A percentile compares a stretch with the other conserved stretches of the same genome.
phyloP scores from a whole-genome alignment of 2,888 invertebrate genomes.

The Caenorhabditis macrosperma region DNA sequence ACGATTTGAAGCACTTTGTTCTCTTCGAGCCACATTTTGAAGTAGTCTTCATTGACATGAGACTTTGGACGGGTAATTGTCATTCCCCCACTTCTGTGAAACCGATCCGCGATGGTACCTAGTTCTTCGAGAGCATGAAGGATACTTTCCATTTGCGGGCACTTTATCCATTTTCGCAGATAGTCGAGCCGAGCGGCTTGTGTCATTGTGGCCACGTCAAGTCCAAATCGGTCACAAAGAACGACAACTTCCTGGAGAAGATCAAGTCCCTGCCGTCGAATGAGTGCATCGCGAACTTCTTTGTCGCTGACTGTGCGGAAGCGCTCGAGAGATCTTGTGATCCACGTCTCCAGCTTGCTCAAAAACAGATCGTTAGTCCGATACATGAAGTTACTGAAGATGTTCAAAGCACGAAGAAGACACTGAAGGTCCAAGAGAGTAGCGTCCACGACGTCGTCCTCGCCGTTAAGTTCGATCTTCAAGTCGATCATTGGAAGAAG shows the following conservation, averaged over 20 bases:
- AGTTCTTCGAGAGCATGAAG: conserved; percentile 55
- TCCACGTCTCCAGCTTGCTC: conserved; percentile 30
- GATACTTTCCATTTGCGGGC: conserved; percentile 58
- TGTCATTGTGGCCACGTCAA: conserved; percentile 33
- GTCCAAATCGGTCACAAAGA: conserved; percentile 45
- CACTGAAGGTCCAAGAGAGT: conserved; percentile 39
- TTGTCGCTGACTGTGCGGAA: conserved; percentile 45
- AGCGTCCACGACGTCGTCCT: conserved; percentile 24
- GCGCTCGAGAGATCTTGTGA: conserved; percentile 29
- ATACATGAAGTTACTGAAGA: conserved; percentile 26
- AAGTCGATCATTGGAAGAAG: conserved; percentile 32
- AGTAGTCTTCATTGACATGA: conserved; percentile 45
- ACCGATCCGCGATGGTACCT: conserved; percentile 44
- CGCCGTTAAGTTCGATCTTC: conserved; percentile 9
- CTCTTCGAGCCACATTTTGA: conserved; percentile 56
- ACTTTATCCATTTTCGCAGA: conserved; percentile 55
- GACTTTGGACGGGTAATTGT: conserved; percentile 34
- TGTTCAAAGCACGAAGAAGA: conserved; percentile 30
- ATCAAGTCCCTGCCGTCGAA: conserved; percentile 48
- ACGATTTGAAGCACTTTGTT: conserved; percentile 62
- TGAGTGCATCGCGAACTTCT: conserved; percentile 46
- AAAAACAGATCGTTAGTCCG: conserved; percentile 25
- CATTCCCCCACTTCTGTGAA: conserved; percentile 38
- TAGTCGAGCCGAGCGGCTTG: conserved; percentile 45
- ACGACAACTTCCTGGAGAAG: conserved; percentile 37